Evolutionary conservation across 2,888 invertebrate species (phyloP).

Genomic region (Scaptomyza reducta): DNA sequence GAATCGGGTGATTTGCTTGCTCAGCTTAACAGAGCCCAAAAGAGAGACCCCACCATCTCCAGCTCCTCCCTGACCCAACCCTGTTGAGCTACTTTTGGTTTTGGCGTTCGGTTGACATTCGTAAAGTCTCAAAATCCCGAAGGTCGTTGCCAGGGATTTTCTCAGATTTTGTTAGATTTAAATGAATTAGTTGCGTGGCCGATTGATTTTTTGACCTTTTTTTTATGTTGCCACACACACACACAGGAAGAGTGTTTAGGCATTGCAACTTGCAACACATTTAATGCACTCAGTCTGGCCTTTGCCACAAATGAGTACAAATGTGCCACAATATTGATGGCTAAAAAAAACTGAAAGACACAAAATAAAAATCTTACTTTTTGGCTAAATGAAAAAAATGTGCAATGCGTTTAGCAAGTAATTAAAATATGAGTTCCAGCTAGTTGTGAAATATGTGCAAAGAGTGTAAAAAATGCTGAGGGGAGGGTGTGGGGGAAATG

Average conservation of each 20-base stretch:
- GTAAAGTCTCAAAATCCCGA: slow-evolving; percentile 84
- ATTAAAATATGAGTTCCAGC: slow-evolving; percentile 65
- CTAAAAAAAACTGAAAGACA: neutral
- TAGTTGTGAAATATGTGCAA: slow-evolving; percentile 32
- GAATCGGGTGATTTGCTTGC: slow-evolving; percentile 72
- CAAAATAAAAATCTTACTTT: slow-evolving; percentile 26
- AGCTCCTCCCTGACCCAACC: slow-evolving; percentile 10
- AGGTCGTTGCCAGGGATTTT: slow-evolving; percentile 85
- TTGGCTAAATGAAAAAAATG: slow-evolving; percentile 56
- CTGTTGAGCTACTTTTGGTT: slow-evolving; percentile 61
- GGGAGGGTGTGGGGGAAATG: neutral
- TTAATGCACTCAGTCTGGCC: slow-evolving; percentile 3
- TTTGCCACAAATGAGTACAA: slow-evolving; percentile 59
- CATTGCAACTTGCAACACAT: slow-evolving; percentile 38
- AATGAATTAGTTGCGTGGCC: slow-evolving; percentile 85
- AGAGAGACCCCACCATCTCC: slow-evolving; percentile 10
- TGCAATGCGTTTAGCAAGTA: slow-evolving; percentile 69
- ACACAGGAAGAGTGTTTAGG: slow-evolving; percentile 27
- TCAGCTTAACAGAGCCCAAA: slow-evolving; percentile 64
- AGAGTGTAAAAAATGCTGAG: slow-evolving; percentile 4
- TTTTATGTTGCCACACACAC: slow-evolving; percentile 48
- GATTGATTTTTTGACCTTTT: slow-evolving; percentile 85
- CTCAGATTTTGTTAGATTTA: slow-evolving; percentile 85
- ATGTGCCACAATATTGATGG: slow-evolving; percentile 54
- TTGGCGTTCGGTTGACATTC: slow-evolving; percentile 84